Percentiles rank a stretch among this genome's conserved stretches.
phyloP scores from a whole-genome alignment of 2,797 vertebrate genomes.

The Mormyrus hasselquistii region DNA sequence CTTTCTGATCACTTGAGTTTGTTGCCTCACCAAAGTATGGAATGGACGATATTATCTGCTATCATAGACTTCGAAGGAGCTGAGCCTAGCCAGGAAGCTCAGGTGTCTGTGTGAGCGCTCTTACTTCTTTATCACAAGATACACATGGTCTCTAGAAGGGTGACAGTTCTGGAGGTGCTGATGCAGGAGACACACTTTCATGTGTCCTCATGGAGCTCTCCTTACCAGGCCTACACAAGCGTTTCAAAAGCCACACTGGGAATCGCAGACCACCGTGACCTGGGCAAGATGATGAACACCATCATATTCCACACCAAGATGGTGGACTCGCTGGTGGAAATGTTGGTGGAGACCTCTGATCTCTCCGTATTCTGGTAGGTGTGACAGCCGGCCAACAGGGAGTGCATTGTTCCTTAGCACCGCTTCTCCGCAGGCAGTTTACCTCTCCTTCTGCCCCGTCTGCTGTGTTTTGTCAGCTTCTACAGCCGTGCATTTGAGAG shows the following conservation, averaged over 20 bases:
- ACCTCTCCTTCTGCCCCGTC: background rate
- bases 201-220: background rate
- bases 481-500: conserved; percentile 98
- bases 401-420: conserved; percentile 10
- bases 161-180: background rate
- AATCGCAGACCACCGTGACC: conserved; percentile 89
- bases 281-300: conserved; percentile 99
- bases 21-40: background rate
- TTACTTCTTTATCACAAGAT: background rate
- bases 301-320: conserved; percentile 99
- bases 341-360: conserved; percentile 97
- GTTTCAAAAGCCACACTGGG: conserved; percentile 93
- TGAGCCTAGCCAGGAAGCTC: background rate
- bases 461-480: conserved; percentile 66
- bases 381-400: background rate
- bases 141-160: background rate
- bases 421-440: background rate
- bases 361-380: conserved; percentile 95
- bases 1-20: background rate
- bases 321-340: conserved; percentile 98
- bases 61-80: background rate
- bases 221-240: conserved; percentile 85
- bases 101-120: background rate
- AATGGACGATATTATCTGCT: background rate
- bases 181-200: background rate